A percentile compares a stretch with the other conserved stretches of the same genome.
These are phyloP conservation scores for Dufourea novaeangliae DNA, from an alignment of 1,140 invertebrate species.

Conservation along the genomic window DNA sequence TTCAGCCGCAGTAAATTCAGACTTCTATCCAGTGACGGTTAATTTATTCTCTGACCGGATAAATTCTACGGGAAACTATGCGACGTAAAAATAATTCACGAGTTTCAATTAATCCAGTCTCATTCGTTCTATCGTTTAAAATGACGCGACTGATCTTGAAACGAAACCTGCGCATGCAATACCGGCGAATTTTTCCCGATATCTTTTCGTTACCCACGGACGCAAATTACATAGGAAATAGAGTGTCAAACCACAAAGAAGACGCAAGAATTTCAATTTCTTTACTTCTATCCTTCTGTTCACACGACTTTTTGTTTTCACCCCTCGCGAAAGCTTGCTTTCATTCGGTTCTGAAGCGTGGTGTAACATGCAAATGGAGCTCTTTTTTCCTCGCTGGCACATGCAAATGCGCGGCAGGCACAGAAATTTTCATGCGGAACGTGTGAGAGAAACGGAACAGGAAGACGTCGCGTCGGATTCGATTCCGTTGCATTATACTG, in stretches of 20 bases:
- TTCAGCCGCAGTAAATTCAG: no score
- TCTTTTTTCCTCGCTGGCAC: slow-evolving; percentile 20
- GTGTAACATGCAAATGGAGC: slow-evolving; percentile 47
- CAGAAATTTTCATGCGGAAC: slow-evolving; percentile 50
- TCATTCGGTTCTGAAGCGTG: slow-evolving; percentile 9
- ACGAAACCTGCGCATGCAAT: not conserved
- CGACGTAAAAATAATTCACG: not conserved
- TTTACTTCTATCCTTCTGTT: not conserved
- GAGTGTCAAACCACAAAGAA: not conserved
- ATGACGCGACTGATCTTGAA: not conserved
- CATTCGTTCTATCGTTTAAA: not conserved
- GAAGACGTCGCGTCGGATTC: slow-evolving; percentile 24
- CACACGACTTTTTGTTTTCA: slow-evolving; percentile 7
- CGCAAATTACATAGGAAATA: slow-evolving; percentile 9
- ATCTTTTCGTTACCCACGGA: no score
- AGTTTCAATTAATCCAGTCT: not conserved
- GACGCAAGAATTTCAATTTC: not conserved
- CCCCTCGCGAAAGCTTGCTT: slow-evolving; percentile 12
- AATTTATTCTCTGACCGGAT: no score
- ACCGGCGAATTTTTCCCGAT: not conserved
- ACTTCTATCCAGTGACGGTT: no score
- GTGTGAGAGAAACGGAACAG: slow-evolving; percentile 46
- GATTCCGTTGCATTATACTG: slow-evolving; percentile 21
- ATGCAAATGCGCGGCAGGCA: slow-evolving; percentile 47
- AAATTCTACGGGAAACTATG: not conserved